Evolutionary conservation across 2,888 invertebrate species (phyloP).

Genomic region (Allophyes oxyacanthae): DNA sequence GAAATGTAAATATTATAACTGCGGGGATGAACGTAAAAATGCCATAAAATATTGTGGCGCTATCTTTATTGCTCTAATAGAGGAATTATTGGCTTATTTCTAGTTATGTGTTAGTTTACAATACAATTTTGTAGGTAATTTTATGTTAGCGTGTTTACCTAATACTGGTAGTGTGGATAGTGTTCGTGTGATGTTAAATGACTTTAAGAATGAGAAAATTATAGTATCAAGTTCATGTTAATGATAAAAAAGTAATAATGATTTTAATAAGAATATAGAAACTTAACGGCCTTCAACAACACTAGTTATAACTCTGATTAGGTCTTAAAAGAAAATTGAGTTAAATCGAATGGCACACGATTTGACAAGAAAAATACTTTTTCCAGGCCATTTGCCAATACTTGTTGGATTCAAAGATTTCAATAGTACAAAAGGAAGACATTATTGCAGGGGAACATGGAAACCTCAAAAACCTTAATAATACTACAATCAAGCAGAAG

Average conservation of each 20-base stretch:
- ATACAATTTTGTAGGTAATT: conserved; percentile 31
- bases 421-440: conserved; percentile 7
- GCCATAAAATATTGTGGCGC: conserved; percentile 68
- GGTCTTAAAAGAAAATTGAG: not conserved
- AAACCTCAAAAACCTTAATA: not conserved
- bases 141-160: conserved; percentile 13
- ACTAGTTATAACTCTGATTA: too few relatives aligned
- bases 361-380: not conserved
- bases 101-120: conserved; percentile 41
- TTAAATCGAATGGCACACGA: not conserved
- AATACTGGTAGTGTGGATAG: not conserved
- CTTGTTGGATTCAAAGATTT: conserved; percentile 18
- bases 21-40: conserved; percentile 68
- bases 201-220: not conserved
- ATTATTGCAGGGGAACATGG: conserved; percentile 7
- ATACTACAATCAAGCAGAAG: conserved; percentile 11
- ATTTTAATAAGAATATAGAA: too few relatives aligned
- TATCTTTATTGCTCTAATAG: conserved; percentile 70
- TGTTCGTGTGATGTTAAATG: conserved; percentile 7
- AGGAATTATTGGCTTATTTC: conserved; percentile 62
- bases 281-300: too few relatives aligned
- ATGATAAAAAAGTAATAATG: too few relatives aligned
- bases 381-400: conserved; percentile 14
- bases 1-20: conserved; percentile 73
- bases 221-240: not conserved